Conservation (phyloP, 2,113 vertebrate genomes). For the Bungarus multicinctus region DNA sequence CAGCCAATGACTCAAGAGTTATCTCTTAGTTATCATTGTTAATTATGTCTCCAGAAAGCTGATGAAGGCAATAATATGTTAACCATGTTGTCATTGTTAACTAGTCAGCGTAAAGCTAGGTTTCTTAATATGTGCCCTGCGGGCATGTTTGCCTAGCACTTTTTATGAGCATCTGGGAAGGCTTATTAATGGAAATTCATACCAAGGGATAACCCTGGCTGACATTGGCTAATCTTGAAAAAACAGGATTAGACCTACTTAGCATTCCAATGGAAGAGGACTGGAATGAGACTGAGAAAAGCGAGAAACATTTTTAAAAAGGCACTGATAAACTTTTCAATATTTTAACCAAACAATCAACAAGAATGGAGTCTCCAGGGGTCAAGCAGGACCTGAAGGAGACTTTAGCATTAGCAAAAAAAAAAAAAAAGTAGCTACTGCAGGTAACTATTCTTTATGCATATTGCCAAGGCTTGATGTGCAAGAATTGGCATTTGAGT, state of each 20-base stretch:
- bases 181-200: background rate
- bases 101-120: slow-evolving; percentile 8
- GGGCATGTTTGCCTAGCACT: background rate
- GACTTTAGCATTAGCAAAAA: background rate
- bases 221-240: background rate
- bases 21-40: slow-evolving; percentile 23
- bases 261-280: background rate
- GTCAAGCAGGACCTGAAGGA: background rate
- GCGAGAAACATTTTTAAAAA: background rate
- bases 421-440: background rate
- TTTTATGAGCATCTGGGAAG: background rate
- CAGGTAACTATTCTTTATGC: background rate
- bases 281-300: background rate
- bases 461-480: background rate
- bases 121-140: background rate
- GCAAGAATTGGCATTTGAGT: too few relatives aligned
- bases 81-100: slow-evolving; percentile 13
- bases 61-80: slow-evolving; percentile 30
- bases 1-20: background rate
- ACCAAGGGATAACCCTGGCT: background rate
- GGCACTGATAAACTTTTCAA: background rate
- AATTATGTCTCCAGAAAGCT: slow-evolving; percentile 20
- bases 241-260: background rate
- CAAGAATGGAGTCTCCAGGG: background rate
- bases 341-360: background rate